A percentile compares a stretch with the other conserved stretches of the same genome.
These are phyloP conservation scores for Artibeus lituratus DNA, from an alignment of 2,797 vertebrate species.

Conservation along the genomic window DNA sequence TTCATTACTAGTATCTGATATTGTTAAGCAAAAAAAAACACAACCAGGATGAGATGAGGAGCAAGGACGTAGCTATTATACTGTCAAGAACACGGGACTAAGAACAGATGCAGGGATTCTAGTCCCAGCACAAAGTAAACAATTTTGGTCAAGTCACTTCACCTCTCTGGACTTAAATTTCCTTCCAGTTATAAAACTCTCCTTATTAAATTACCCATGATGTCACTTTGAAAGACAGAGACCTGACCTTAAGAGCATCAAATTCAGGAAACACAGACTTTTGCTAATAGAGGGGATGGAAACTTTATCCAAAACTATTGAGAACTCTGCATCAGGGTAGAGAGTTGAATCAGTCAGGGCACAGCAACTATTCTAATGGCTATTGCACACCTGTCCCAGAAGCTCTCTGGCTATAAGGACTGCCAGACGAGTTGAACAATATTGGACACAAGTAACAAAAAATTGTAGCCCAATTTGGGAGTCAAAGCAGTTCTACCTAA, in stretches of 20 bases:
- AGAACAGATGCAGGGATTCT: not conserved
- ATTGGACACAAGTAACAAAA: not conserved
- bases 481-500: too few species aligned
- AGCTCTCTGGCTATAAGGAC: not conserved
- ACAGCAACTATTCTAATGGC: not conserved
- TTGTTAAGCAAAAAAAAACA: not conserved
- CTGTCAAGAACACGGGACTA: not conserved
- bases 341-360: not conserved
- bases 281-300: not conserved
- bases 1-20: not conserved
- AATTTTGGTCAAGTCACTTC: not conserved
- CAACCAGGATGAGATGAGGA: not conserved
- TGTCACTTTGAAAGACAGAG: not conserved
- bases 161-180: not conserved
- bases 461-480: not conserved
- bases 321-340: not conserved
- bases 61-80: not conserved
- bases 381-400: not conserved
- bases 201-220: not conserved
- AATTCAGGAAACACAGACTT: not conserved
- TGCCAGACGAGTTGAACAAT: not conserved
- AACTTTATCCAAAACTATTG: not conserved
- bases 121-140: not conserved
- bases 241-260: not conserved
- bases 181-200: not conserved